Base-by-base conservation (phyloP, 2,888 invertebrate genomes). In the Pterostichus niger region DNA sequence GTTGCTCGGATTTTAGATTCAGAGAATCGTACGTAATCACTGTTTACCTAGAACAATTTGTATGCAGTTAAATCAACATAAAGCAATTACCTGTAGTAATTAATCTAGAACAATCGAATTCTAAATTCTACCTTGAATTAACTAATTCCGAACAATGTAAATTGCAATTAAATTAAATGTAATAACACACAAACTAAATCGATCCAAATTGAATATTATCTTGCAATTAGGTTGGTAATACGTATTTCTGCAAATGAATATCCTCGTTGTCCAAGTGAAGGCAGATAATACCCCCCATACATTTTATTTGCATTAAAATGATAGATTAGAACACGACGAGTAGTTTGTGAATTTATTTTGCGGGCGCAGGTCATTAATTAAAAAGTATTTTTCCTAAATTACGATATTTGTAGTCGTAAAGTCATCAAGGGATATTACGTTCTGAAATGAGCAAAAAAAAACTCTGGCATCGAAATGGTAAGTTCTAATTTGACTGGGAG, bases 361-460 rank as follows among this genome's bases (percentile, higher is more conserved):
- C 44, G 10, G 44, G 40, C 9, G 13, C 64, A 64, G 40, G 40
- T 71, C 46, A 71, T 44, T 71, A 71, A 71, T 71, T 71, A 71
- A 71, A 71, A 71, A 15, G 68, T 71, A 71, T 71, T 71, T 68
- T 71, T 17, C 68, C 68, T 71, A 71, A 71, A 71, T 71, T 71
- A 11, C 44, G 68, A 40, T 71, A 71, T 71, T 46, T 71, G 68
- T 71, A 71, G 68, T 44, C 46, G 68, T 71, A 71, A 44, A 71
- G 68, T 71, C 68, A 71, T 64, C 64, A 64, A 64, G 64, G 64
- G 64, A 64, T 64, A 64, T 64, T 64, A 64, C 64, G 13, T 64
- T 13, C 64, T 35, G 59, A 59, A 31, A 59, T 64, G 64, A 64
- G 64, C 64, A 64, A 64, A 64, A 24, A 24, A 24, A 64, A 64